Base-by-base conservation (phyloP, 2,797 vertebrate species). In the Coracias cyanogaster region DNA sequence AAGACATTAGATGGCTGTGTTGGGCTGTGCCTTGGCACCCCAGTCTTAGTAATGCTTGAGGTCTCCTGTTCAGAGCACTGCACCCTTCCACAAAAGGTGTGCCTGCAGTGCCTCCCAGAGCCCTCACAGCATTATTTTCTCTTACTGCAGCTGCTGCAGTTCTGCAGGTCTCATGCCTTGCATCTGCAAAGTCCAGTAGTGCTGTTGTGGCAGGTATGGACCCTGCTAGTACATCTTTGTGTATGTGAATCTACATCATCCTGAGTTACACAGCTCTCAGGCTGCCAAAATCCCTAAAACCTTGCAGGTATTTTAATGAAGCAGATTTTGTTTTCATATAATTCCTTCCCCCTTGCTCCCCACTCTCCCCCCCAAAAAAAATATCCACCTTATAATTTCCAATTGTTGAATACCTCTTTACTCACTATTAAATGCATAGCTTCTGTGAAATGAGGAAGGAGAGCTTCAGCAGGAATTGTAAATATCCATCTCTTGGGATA, bases 41-140 rank as follows among this genome's bases (percentile, higher is more conserved):
- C 22, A 66, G 29, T 20, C 10, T 33, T 24, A 46, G 61, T 51
- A 28, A 15, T 10, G 29, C 10, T 9, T 33, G 26, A 10, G 22
- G 4, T 9, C 18, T 70, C 21, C 48, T 43, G 1, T 20, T 33
- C 46, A 31, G 52, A 62, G 51, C 0, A 0, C 17, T 41, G 8
- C 17, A 22, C 12, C 14, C 28, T 82, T 37, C 14, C 8, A 55
- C 10, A 13, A 16, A 25, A 14, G 41, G 24, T 55, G 15, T 2
- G 0, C 46, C 29, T 37, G 33, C 33, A 57, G 4, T 21, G 33
- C 19, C 31, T 39, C 5, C 33, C 10, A 25, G 21, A 65, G 20
- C 6, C 12, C 26, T 29, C 15, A 4, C 0, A 0, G 12, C 46
- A 28, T 35, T 37, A 9, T 33, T 67, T 51, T 51, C 26, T n/a